Percentiles rank a stretch among this genome's conserved stretches.
Evolutionary conservation across 2,888 invertebrate genomes (phyloP).

Genomic region (Lepidonotus clava): DNA sequence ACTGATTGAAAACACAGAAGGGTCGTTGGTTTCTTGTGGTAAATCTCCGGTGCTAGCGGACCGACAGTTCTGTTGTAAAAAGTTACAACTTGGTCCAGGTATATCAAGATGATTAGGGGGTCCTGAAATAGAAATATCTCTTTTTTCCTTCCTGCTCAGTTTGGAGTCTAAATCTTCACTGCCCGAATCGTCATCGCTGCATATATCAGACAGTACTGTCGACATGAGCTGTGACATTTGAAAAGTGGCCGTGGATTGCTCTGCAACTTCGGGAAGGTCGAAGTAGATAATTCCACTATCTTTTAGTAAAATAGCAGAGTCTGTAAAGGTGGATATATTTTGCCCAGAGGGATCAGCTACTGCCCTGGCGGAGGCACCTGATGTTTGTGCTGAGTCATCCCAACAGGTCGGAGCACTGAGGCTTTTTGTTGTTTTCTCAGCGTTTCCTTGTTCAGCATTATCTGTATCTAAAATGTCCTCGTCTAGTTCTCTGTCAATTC

Average conservation of each 20-base stretch:
- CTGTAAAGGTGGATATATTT: too few species aligned
- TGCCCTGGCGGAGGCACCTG: too few species aligned
- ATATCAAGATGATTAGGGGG: not conserved
- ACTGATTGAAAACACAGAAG: not conserved
- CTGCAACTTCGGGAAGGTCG: not conserved
- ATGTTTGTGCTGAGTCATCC: too few species aligned
- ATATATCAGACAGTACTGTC: not conserved
- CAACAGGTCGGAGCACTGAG: too few species aligned
- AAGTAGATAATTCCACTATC: not conserved
- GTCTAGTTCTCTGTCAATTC: too few species aligned
- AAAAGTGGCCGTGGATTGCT: not conserved
- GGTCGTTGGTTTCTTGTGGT: too few species aligned
- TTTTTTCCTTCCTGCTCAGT: not conserved
- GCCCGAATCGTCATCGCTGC: not conserved
- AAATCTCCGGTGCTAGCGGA: not conserved
- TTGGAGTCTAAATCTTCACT: not conserved
- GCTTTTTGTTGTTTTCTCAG: too few species aligned
- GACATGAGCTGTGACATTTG: constrained; percentile 1
- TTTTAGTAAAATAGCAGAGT: not conserved
- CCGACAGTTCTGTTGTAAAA: not conserved
- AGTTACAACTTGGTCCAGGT: not conserved
- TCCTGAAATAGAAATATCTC: not conserved
- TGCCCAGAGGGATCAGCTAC: too few species aligned
- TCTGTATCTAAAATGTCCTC: too few species aligned
- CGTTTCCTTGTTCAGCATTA: too few species aligned